A percentile compares a stretch with the other conserved stretches of the same genome.
Evolutionary conservation across 2,797 vertebrate species (phyloP).

Genomic region (Falco biarmicus): DNA sequence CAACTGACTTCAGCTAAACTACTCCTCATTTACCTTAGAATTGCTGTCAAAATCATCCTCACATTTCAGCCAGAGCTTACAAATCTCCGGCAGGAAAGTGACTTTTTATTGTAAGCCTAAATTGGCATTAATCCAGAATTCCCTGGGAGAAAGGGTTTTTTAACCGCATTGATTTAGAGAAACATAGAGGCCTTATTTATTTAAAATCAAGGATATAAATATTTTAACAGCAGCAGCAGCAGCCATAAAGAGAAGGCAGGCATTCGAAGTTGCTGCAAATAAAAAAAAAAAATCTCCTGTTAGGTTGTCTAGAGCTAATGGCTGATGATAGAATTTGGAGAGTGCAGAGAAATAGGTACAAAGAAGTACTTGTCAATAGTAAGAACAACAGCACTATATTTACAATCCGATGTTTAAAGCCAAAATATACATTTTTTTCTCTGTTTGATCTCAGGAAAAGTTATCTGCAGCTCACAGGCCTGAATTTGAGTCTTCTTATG

Average conservation of each 20-base stretch:
- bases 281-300: background rate
- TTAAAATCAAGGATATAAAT: conserved; percentile 45
- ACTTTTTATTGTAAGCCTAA: conserved; percentile 53
- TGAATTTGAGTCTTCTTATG: conserved; percentile 33
- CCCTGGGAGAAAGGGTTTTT: background rate
- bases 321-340: conserved; percentile 11
- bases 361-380: conserved; percentile 21
- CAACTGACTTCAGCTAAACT: background rate
- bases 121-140: conserved; percentile 38
- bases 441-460: conserved; percentile 37
- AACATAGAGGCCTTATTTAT: conserved; percentile 31
- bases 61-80: conserved; percentile 62
- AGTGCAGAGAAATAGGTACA: conserved; percentile 7
- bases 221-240: conserved; percentile 42
- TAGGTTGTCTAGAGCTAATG: conserved; percentile 5
- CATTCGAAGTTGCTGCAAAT: background rate
- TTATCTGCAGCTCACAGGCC: conserved; percentile 57
- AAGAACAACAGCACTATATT: conserved; percentile 27
- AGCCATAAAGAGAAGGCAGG: background rate
- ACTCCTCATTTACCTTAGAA: background rate
- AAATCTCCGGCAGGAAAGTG: conserved; percentile 34
- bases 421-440: conserved; percentile 56
- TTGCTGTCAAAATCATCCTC: conserved; percentile 13
- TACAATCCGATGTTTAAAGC: conserved; percentile 33
- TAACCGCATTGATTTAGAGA: conserved; percentile 27